Conservation (phyloP, 2,113 vertebrate species). For the Aptenodytes patagonicus region DNA sequence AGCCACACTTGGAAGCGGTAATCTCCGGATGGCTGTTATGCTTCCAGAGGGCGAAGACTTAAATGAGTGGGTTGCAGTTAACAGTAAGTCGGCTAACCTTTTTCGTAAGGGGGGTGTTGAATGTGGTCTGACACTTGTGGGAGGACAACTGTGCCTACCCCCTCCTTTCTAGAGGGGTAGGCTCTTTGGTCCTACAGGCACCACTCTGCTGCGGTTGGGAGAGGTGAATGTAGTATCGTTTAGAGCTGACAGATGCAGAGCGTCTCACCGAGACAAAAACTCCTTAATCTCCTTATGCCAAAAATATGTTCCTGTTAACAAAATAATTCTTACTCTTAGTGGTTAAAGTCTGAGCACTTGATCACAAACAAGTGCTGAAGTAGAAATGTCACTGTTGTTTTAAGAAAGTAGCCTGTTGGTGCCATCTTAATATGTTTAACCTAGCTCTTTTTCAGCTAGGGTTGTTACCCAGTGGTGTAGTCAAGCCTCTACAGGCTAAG, state of each 20-base stretch:
- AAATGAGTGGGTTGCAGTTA: conserved; percentile 88
- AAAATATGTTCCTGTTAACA: neutral
- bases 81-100: conserved; percentile 75
- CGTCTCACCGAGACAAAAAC: neutral
- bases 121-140: neutral
- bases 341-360: neutral
- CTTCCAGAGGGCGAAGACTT: conserved; percentile 86
- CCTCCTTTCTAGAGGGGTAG: neutral
- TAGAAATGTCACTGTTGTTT: neutral
- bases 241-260: neutral
- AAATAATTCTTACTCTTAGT: neutral
- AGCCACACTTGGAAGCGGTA: conserved; percentile 86
- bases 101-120: rapidly evolving
- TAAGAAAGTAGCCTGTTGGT: neutral
- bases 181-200: neutral
- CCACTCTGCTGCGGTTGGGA: neutral
- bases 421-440: neutral
- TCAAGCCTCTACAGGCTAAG: neutral
- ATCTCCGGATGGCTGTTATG: conserved; percentile 86
- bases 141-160: neutral
- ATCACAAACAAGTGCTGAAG: neutral
- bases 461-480: neutral
- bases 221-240: rapidly evolving
- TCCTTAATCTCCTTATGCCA: neutral
- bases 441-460: neutral